Conservation (phyloP, 2,888 invertebrate genomes). For the Salpingus planirostris region DNA sequence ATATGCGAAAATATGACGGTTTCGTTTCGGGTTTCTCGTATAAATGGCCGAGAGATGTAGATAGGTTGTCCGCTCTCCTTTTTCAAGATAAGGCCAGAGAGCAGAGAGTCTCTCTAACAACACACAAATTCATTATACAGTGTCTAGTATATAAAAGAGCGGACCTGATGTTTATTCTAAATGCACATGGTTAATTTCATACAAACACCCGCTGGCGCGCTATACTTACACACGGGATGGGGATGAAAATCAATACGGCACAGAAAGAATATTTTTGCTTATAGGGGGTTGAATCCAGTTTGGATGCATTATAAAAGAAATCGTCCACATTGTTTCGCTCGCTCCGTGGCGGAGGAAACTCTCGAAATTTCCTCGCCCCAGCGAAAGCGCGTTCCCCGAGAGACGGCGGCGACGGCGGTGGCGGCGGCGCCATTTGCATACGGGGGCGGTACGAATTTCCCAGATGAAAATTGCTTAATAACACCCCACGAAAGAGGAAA, state of each 20-base stretch:
- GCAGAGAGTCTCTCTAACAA: too few relatives aligned
- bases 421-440: too few relatives aligned
- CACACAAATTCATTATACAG: conserved; percentile 44
- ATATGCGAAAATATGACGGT: too few relatives aligned
- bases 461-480: too few relatives aligned
- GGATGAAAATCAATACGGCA: conserved; percentile 43
- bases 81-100: conserved; percentile 25
- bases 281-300: conserved; percentile 35
- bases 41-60: too few relatives aligned
- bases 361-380: neutral
- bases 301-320: conserved; percentile 29
- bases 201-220: conserved; percentile 37
- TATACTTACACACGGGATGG: conserved; percentile 37
- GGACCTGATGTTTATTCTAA: conserved; percentile 38
- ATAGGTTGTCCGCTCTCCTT: too few relatives aligned
- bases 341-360: too few relatives aligned
- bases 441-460: too few relatives aligned
- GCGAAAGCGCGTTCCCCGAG: neutral
- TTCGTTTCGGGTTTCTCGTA: too few relatives aligned
- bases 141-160: conserved; percentile 41
- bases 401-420: neutral
- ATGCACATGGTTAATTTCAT: conserved; percentile 40
- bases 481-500: too few relatives aligned
- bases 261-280: conserved; percentile 43
- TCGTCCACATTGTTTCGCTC: conserved; percentile 19